phyloP scores from a whole-genome alignment of 2,113 vertebrate species.

The Grammatotria lemairii region DNA sequence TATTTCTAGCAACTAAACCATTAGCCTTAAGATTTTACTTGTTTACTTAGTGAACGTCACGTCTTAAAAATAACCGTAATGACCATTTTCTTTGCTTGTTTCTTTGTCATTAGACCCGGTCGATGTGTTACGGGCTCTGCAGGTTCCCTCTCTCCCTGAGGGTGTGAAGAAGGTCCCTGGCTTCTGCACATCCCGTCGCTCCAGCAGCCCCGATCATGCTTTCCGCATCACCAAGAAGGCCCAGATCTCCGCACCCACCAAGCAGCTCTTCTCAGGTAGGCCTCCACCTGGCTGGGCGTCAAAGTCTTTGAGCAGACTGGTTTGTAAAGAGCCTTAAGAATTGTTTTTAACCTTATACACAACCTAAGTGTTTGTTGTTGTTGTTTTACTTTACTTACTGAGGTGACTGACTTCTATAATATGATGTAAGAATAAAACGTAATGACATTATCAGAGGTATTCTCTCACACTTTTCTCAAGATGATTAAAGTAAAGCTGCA shows the following conservation, averaged over 20 bases:
- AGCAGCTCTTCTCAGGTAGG: conserved; percentile 82
- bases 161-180: conserved; percentile 79
- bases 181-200: conserved; percentile 75
- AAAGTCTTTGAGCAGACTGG: accelerated
- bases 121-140: conserved; percentile 78
- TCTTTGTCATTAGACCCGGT: conserved; percentile 65
- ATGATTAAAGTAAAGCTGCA: neutral
- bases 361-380: accelerated
- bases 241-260: conserved; percentile 88
- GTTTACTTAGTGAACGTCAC: neutral
- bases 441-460: neutral
- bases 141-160: conserved; percentile 81
- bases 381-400: accelerated
- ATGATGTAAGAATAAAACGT: neutral
- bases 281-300: accelerated
- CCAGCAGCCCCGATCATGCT: conserved; percentile 72
- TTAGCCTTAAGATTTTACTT: neutral
- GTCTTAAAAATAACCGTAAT: neutral
- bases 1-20: accelerated
- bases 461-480: neutral
- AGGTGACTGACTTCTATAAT: neutral
- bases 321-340: accelerated
- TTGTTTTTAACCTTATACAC: neutral
- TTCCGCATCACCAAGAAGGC: conserved; percentile 82
- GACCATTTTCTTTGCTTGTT: accelerated